These are phyloP conservation scores for Candoia aspera DNA, from an alignment of 2,113 vertebrate species.

Conservation along the genomic window DNA sequence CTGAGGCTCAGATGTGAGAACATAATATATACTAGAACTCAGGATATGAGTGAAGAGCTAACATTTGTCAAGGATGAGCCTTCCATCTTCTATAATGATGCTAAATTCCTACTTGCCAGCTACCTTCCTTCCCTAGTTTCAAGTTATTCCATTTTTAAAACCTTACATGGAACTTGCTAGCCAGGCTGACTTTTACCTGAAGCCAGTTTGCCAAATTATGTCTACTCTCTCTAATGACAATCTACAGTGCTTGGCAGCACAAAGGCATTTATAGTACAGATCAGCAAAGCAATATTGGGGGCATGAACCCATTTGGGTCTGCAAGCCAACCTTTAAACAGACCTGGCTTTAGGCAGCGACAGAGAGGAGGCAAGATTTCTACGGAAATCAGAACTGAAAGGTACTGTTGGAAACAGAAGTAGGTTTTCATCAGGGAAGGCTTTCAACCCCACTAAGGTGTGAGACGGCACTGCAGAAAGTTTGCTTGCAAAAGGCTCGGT, in stretches of 20 bases:
- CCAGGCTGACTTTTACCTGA: background rate
- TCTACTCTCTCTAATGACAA: background rate
- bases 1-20: background rate
- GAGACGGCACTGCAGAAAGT: background rate
- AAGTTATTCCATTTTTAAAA: background rate
- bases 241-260: fast-evolving
- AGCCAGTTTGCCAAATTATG: background rate
- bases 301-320: fast-evolving
- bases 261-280: background rate
- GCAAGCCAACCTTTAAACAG: fast-evolving
- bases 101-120: no score
- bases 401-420: background rate
- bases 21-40: background rate
- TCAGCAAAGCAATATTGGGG: background rate
- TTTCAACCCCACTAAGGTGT: background rate
- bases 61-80: background rate
- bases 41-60: no score
- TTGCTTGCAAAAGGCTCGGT: background rate
- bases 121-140: background rate
- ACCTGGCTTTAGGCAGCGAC: background rate
- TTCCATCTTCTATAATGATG: background rate
- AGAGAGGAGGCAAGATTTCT: background rate
- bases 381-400: background rate
- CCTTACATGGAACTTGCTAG: no score
- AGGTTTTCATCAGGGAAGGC: background rate